A percentile compares a stretch with the other conserved stretches of the same genome.
These are phyloP conservation scores for Notodonta ziczac DNA, from an alignment of 2,888 invertebrate genomes.

Conservation along the genomic window DNA sequence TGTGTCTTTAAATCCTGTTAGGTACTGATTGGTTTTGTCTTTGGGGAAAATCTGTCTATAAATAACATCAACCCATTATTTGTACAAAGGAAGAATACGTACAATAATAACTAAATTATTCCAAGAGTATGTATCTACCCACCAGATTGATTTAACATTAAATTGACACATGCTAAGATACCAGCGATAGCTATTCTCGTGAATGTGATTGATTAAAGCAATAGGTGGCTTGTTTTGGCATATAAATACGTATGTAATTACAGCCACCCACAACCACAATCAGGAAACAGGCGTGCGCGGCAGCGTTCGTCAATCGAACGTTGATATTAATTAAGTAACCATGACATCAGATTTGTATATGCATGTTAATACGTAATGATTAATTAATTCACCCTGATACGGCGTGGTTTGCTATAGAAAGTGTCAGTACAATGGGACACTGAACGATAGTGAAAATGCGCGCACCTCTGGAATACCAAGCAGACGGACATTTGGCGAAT, in stretches of 20 bases:
- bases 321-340: constrained; percentile 36
- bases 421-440: constrained; percentile 70
- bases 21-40: too few species aligned
- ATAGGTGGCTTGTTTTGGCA: constrained; percentile 24
- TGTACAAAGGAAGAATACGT: too few species aligned
- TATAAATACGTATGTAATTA: constrained; percentile 21
- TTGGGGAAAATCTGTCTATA: too few species aligned
- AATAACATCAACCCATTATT: too few species aligned
- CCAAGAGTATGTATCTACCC: neutral
- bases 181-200: neutral
- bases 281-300: constrained; percentile 23
- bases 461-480: constrained; percentile 62
- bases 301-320: constrained; percentile 15
- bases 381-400: constrained; percentile 50
- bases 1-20: too few species aligned
- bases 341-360: constrained; percentile 46
- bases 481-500: constrained; percentile 49
- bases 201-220: constrained; percentile 16
- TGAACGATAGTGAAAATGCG: constrained; percentile 80
- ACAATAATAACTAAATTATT: too few species aligned
- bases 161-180: neutral
- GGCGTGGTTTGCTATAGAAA: constrained; percentile 74
- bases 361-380: constrained; percentile 47
- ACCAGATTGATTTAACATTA: neutral
- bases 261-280: constrained; percentile 29